Percentiles rank a stretch among this genome's conserved stretches.
Conservation (phyloP, 2,888 invertebrate genomes). For the Rhaphigaster nebulosa region DNA sequence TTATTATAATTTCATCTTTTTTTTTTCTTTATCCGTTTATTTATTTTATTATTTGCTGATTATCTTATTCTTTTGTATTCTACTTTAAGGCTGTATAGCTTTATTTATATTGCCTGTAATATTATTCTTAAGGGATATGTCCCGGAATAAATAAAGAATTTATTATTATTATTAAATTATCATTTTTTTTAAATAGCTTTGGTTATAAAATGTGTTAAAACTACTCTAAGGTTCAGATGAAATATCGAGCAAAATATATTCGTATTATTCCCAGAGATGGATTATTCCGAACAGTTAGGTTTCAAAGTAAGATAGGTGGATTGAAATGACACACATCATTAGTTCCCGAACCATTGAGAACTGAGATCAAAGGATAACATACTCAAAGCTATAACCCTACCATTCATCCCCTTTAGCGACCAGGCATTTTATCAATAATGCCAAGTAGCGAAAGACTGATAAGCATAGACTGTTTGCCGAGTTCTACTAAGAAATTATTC, state of each 20-base stretch:
- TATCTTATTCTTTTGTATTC: no score
- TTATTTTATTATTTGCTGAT: no score
- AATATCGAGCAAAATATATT: not conserved
- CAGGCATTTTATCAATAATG: not conserved
- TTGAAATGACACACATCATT: not conserved
- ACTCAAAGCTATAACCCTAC: not conserved
- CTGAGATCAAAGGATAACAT: not conserved
- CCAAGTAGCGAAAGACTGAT: not conserved
- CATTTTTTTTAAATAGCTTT: no score
- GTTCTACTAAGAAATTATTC: not conserved
- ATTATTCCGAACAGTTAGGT: not conserved
- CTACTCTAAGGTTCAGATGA: not conserved
- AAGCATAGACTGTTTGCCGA: not conserved
- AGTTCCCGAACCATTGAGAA: not conserved
- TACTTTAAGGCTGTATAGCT: no score
- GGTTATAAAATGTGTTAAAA: no score
- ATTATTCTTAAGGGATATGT: no score
- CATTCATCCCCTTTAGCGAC: not conserved
- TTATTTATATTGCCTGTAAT: no score
- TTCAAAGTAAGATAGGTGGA: not conserved
- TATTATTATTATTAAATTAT: no score
- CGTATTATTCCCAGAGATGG: not conserved
- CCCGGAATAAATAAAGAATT: no score
- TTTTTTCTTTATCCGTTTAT: no score
- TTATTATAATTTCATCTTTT: no score